Base-by-base conservation (phyloP, 1,140 invertebrate genomes). In the Papilio dardanus region DNA sequence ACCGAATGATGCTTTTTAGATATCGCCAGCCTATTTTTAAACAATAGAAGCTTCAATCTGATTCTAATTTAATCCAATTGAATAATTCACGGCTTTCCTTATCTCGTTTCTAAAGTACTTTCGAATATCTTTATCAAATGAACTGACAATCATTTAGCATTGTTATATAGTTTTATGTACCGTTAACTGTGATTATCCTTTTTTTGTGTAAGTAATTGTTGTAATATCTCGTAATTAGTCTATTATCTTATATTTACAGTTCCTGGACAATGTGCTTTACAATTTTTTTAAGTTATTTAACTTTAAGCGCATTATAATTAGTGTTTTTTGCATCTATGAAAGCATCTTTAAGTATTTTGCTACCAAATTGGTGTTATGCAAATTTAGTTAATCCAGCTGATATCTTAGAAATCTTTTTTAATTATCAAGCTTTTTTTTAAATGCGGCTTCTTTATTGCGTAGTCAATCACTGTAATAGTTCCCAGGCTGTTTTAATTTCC, bases 1-100 rank as follows among this genome's bases (percentile, higher is more conserved):
- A 73, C 33, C 78, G 62, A 81, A 50, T 54, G 79, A 81, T 81
- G 74, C 76, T 81, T 81, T 78, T 78, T 77, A 81, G 79, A 81
- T 81, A 73, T 66, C 58, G 71, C 50, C 30, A 24, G 30, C 46
- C 33, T 58, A 58, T 73, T 73, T 73, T 58, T 73, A 73, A 73
- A 73, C 71, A 73, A 73, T 73, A 73, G 42, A 30, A 31, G 14
- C 71, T 35, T 50, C 71, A 54, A 73, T 73, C 71, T 54, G 71
- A 73, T 73, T 73, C 46, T 54, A 73, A 58, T 73, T 73, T 54
- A 58, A 73, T 73, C 19, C 46, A 54, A 73, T 33, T 73, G 71
- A 73, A 73, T 73, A 73, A 73, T 73, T 54, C 71, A 58, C 50
- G 58, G 33, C 71, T 58, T 33, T 31, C 8, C 28, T 73, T 73